Evolutionary conservation across 2,888 invertebrate species (phyloP).

Genomic region (Oscheius myriophilus): DNA sequence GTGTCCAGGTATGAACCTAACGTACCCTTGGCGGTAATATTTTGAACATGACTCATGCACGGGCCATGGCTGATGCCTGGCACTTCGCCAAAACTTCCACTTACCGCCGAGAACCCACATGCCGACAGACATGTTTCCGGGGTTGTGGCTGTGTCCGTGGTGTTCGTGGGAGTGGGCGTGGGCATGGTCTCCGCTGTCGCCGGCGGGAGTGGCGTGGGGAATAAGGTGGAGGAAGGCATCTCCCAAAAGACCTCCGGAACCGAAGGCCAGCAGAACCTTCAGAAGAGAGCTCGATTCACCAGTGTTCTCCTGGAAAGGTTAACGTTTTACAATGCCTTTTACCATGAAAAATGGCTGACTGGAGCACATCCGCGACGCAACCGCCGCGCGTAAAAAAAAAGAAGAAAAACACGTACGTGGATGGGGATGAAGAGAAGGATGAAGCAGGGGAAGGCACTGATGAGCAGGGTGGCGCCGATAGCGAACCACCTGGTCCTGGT

Average conservation of each 20-base stretch:
- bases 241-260: slow-evolving; percentile 90
- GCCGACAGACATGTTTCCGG: slow-evolving; percentile 85
- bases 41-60: too few species aligned
- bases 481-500: slow-evolving; percentile 67
- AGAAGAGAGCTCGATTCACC: slow-evolving; percentile 63
- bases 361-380: too few species aligned
- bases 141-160: slow-evolving; percentile 45
- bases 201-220: slow-evolving; percentile 84
- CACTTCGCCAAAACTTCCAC: too few species aligned
- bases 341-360: too few species aligned
- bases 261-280: slow-evolving; percentile 82
- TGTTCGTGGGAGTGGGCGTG: slow-evolving; percentile 58
- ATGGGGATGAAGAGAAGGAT: slow-evolving; percentile 91
- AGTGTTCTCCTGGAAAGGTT: slow-evolving; percentile 56
- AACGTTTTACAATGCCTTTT: too few species aligned
- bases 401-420: slow-evolving; percentile 73
- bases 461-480: slow-evolving; percentile 83
- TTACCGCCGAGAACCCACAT: slow-evolving; percentile 88
- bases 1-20: too few species aligned
- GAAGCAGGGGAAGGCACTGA: slow-evolving; percentile 92
- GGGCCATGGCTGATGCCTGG: too few species aligned
- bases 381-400: too few species aligned
- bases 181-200: slow-evolving; percentile 77
- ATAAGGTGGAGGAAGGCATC: slow-evolving; percentile 98
- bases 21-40: too few species aligned